These are phyloP conservation scores for Hippocampus comes DNA, from an alignment of 2,113 vertebrate genomes.

Conservation along the genomic window DNA sequence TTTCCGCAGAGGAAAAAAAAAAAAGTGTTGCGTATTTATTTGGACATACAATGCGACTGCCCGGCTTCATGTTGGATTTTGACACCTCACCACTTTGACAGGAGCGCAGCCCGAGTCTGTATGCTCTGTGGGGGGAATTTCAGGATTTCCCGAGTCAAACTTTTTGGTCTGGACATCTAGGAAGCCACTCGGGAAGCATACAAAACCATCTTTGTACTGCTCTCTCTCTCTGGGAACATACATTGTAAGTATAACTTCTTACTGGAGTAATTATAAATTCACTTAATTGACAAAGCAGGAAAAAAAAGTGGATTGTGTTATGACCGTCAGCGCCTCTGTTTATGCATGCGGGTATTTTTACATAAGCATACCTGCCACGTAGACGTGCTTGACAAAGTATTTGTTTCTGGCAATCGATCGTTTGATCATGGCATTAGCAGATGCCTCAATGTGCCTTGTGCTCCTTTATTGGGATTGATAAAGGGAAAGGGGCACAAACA, in stretches of 20 bases:
- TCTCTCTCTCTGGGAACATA: constrained; percentile 28
- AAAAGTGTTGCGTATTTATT: constrained; percentile 10
- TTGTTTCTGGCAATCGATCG: constrained; percentile 37
- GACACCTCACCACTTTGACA: constrained; percentile 55
- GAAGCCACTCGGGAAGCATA: constrained; percentile 43
- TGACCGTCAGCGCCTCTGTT: background rate
- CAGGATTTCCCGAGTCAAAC: constrained; percentile 27
- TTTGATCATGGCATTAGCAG: constrained; percentile 42
- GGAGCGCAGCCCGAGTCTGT: constrained; percentile 22
- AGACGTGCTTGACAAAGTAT: constrained; percentile 40
- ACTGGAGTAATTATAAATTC: background rate
- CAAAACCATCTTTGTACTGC: constrained; percentile 18
- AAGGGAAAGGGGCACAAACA: constrained; percentile 11
- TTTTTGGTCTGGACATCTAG: constrained; percentile 41
- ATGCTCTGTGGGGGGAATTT: constrained; percentile 35
- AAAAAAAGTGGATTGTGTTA: background rate
- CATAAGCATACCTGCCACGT: constrained; percentile 67
- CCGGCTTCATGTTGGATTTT: constrained; percentile 46
- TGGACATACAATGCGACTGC: constrained; percentile 70
- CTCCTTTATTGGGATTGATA: constrained; percentile 40
- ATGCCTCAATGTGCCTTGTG: constrained; percentile 24
- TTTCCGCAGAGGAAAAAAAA: background rate
- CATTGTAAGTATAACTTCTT: constrained; percentile 49
- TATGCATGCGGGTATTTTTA: constrained; percentile 39
- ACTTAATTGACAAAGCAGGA: background rate